Conservation (phyloP, 2,888 invertebrate species). For the Dolichopus griseipennis region DNA sequence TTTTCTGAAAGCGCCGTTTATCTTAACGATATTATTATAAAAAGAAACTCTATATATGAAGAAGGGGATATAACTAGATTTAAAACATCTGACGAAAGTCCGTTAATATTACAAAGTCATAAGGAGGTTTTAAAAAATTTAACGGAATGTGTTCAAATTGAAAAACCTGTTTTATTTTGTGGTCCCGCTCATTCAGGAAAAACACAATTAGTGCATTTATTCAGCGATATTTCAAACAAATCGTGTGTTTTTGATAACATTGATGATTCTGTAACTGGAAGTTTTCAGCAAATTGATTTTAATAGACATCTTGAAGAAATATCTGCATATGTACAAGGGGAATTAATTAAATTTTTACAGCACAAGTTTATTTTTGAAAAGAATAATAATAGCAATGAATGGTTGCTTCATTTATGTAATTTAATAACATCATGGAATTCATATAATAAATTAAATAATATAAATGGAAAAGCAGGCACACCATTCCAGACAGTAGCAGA, state of each 20-base stretch:
- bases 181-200: conserved; percentile 42
- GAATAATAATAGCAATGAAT: conserved; percentile 34
- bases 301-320: conserved; percentile 60
- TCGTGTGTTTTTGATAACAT: conserved; percentile 39
- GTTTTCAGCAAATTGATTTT: conserved; percentile 79
- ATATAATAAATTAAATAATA: neutral
- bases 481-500: conserved; percentile 7
- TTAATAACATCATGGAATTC: conserved; percentile 4
- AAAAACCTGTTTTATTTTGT: conserved; percentile 74
- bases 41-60: conserved; percentile 33
- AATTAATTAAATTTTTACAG: conserved; percentile 33
- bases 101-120: conserved; percentile 51
- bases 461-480: conserved; percentile 11
- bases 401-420: neutral
- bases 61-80: conserved; percentile 32
- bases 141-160: conserved; percentile 78
- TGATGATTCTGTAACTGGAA: conserved; percentile 55
- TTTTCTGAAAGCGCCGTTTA: conserved; percentile 51
- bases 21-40: conserved; percentile 55
- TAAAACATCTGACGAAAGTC: conserved; percentile 35
- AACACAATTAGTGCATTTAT: conserved; percentile 38
- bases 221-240: conserved; percentile 38
- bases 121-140: conserved; percentile 64
- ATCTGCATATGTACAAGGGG: conserved; percentile 27
- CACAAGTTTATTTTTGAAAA: conserved; percentile 44